Base-by-base conservation (phyloP, 2,888 invertebrate species). In the Epiblema foenella region DNA sequence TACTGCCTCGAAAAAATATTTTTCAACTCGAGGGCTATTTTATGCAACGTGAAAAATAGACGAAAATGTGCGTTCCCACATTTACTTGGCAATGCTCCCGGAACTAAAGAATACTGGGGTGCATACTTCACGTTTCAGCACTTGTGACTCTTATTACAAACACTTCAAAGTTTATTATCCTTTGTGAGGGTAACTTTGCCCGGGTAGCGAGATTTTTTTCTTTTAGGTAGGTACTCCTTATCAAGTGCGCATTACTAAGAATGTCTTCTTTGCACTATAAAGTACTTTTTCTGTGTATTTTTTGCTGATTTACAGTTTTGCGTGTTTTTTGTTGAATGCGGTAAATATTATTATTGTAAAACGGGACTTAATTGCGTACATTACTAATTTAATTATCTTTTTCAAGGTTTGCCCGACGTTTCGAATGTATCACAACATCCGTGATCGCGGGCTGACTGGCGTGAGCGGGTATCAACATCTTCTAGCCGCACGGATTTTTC, bases 11-110 rank as follows among this genome's bases (percentile, higher is more conserved):
- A 64, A 64, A 72, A 63, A 72, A 59, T 58, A 59, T 58, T 70
- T 59, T 20, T 74, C 77, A 77, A 79, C 77, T 74, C 75, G 71
- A 78, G 75, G 74, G 73, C 83, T 81, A 84, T 87, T 85, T 81
- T 83, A 78, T 82, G 83, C 82, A 81, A 81, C 69, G 79, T 79
- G 83, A 85, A 88, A 87, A 86, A 83, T 81, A 81, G 80, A 84
- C 82, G 79, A 85, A 88, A 89, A 86, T 82, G 83, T 82, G 83
- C 85, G 80, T 84, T 79, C 80, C 83, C 81, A 82, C 83, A 81
- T 83, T 80, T 78, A 78, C 78, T 88, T 90, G 89, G 89, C 79
- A 75, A 68, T 71, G 66, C 64, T 77, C 79, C 79, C 76, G 74
- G 73, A 74, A 66, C 71, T 52, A 54, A 24, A 65, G 68, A 68